Evolutionary conservation across 2,888 invertebrate species (phyloP), one percentile per base, ranked within the genome.

Genomic region (Ganaspis brasiliensis): DNA sequence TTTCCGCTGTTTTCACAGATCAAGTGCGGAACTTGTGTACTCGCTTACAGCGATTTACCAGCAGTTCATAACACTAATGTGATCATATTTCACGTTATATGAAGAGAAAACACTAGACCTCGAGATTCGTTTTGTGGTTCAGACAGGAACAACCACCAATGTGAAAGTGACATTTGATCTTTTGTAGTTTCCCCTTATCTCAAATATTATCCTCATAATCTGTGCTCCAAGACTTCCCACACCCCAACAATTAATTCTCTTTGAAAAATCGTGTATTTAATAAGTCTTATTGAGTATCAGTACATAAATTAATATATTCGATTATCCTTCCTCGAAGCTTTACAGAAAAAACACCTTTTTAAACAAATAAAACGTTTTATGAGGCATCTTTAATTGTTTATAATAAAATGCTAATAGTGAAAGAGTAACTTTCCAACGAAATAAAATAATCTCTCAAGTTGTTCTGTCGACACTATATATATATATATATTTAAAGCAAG

Each of bases 101-200:
- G 45, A 45, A 67, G 67, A 67, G 45, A 67, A 67, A 40, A 67
- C 67, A 45, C 24, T 40, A 45, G 45, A 24, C n/a, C 45, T 21
- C 14, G 26, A 24, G 67, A 67, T 67, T 67, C 67, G 16, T 67
- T 67, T 67, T 67, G 67, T 67, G 67, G 67, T 45, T 67, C 45
- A 26, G 8, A 24, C 45, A 67, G 67, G 67, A 67, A 67, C 26
- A 67, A 49, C 45, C 67, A 26, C 45, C 67, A 49, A 49, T 67
- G 67, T 45, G 67, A 67, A 67, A 67, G 67, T 45, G 67, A 67
- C 67, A 67, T 67, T 67, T 67, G 67, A 67, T 67, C 67, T 67
- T 45, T 67, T 67, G 24, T 67, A 45, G 26, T 67, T 49, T 67
- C 45, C 26, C 45, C n/a, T 67, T 67, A 67, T 67, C 67, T 45